A percentile compares a stretch with the other conserved stretches of the same genome.
phyloP scores from a whole-genome alignment of 2,888 invertebrate genomes.

The Agriopis leucophaearia region DNA sequence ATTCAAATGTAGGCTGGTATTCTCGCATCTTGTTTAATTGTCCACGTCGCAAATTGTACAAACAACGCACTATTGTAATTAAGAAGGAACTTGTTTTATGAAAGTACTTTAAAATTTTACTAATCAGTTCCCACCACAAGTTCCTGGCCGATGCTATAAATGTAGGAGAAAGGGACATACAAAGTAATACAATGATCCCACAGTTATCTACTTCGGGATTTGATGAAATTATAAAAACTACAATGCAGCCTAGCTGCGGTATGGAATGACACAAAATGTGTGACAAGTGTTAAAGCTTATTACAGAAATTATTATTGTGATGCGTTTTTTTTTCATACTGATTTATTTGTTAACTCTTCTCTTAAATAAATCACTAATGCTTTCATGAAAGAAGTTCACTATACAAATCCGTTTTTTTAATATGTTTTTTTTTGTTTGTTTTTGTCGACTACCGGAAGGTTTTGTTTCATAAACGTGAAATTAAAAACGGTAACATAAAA shows the following conservation, averaged over 20 bases:
- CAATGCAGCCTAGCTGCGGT: not conserved
- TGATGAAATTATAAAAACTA: not conserved
- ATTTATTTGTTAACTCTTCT: constrained; percentile 6
- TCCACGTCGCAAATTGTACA: constrained; percentile 26
- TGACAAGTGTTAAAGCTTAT: not conserved
- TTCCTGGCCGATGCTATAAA: not conserved
- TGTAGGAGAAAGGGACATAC: not conserved
- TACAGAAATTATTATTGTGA: not conserved
- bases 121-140: not conserved
- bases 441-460: constrained; percentile 19
- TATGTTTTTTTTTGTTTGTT: constrained; percentile 30
- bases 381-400: constrained; percentile 32
- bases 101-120: constrained; percentile 8
- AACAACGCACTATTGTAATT: constrained; percentile 6
- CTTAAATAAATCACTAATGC: constrained; percentile 1
- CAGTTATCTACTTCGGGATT: not conserved
- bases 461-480: constrained; percentile 22
- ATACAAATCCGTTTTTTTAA: constrained; percentile 7
- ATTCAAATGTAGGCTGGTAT: constrained; percentile 13
- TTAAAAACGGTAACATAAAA: constrained; percentile 34
- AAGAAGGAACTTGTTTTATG: constrained; percentile 23
- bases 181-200: not conserved
- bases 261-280: not conserved
- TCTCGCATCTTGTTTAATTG: constrained; percentile 6
- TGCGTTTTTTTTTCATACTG: not conserved